Evolutionary conservation across 2,888 invertebrate species (phyloP), one percentile per base, ranked within the genome.

Genomic region (Ophion costatus): DNA sequence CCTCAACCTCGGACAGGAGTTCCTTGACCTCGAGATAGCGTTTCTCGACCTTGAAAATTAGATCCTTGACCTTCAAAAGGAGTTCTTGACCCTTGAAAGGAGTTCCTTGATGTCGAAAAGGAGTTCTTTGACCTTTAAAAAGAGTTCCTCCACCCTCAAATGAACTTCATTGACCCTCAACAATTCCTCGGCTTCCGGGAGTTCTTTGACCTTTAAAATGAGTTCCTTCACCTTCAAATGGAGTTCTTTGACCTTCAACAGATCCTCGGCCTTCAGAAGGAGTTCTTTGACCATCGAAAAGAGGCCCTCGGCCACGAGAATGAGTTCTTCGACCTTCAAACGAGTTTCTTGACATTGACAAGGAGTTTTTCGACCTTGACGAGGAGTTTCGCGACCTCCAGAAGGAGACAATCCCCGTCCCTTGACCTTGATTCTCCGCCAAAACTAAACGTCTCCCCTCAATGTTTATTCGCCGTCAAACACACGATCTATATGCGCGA

Each of bases 401-500:
- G n/a, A 22, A 42, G 2, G 22, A 17, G 3, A 51, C 17, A 51
- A 17, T 51, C 11, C 42, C 1, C 51, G 51, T 29, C 24, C 17
- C 51, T 24, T 51, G 24, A 24, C 56, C 57, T 33, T 33, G 57
- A 11, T 2, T n/a, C 57, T 6, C 6, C 9, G 64, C 51, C 51
- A 33, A 71, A 61, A 61, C 29, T 78, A 84, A 63, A 77, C 33
- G 42, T 76, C 51, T 71, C 42, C 56, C 71, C 38, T 42, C 45
- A 42, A 64, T 64, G 45, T 63, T 51, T 51, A 17, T 17, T 77
- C 69, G 64, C 56, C 78, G 57, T 82, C 75, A 75, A 75, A 80
- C 76, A 79, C 82, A 82, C 76, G 82, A 85, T 74, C 85, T 82
- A 82, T 71, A 83, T 80, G 80, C 67, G 80, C 74, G 80, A 82